Conservation (phyloP, 2,797 vertebrate species). For the Falco columbarius region DNA sequence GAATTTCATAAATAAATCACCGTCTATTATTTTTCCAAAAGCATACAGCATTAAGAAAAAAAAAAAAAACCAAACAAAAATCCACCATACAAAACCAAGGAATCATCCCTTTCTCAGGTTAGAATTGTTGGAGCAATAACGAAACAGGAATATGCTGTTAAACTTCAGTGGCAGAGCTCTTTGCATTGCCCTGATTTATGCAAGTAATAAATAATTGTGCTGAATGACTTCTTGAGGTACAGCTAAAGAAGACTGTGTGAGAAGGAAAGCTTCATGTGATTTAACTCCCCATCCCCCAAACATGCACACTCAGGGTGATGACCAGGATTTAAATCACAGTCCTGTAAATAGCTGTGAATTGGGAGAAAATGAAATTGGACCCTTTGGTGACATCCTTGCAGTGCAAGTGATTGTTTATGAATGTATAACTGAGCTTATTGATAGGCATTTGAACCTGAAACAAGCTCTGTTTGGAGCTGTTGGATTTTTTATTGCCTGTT, state of each 20-base stretch:
- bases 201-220: not conserved
- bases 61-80: not conserved
- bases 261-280: not conserved
- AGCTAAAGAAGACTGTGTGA: not conserved
- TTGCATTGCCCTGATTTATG: not conserved
- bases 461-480: not conserved
- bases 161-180: not conserved
- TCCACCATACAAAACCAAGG: not conserved
- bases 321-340: conserved; percentile 9
- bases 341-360: not conserved
- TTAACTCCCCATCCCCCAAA: not conserved
- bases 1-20: conserved; percentile 23
- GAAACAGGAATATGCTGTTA: not conserved
- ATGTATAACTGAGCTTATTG: not conserved
- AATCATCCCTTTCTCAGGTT: not conserved
- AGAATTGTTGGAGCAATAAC: not conserved
- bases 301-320: not conserved
- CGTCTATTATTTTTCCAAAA: not conserved
- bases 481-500: not conserved
- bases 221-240: not conserved
- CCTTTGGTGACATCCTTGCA: not conserved
- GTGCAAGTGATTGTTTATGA: not conserved
- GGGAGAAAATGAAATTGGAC: not conserved
- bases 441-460: not conserved
- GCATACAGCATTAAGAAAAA: not conserved